Evolutionary conservation across 92 coral and sea anemone species (phyloP), one percentile per base, ranked within the genome.

Genomic region (Epizoanthus stellaris): DNA sequence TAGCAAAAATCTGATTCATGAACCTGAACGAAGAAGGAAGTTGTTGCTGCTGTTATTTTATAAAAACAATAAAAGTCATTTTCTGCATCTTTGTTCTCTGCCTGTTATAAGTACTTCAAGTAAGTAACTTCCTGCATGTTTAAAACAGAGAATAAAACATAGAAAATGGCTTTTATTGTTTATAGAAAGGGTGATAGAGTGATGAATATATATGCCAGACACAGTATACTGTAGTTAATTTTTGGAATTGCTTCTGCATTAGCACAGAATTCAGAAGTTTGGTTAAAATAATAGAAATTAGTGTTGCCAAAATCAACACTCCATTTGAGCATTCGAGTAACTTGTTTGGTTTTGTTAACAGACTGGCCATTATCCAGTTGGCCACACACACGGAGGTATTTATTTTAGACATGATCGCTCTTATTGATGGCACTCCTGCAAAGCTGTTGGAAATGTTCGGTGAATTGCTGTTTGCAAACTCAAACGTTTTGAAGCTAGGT

Each of bases 361-460:
- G 99, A 86, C 77, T 96, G 82, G 94, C 99, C 42, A 94, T 93
- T 2, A 92, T 96, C 67, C 99, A 96, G 45, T 93, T 96, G 43
- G 93, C 99, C 8, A 93, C 98, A 11, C 85, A 92, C 80, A 87
- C 70, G 9, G 88, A 86, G 52, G 98, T 96, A 65, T 96, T 85
- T 64, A 89, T 96, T 25, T 84, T 96, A 87, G 99, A 96, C 65
- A 88, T 96, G 88, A 96, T 94, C 15, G 92, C 96, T 13, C 25
- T 96, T 36, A 85, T 87, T 40, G 90, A 89, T 42, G 88, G 80
- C 56, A 94, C 89, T 4, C 79, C 90, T 20, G 88, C 88, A 58
- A 58, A 88, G 11, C 91, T 87, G 20, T 77, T 96, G 39, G 73
- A 82, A 60, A 86, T 67, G 12, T 96, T 96, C 79, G 99, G 93